Percentiles rank a stretch among this genome's conserved stretches.
Evolutionary conservation across 2,888 invertebrate species (phyloP).

Genomic region (Plusia festucae): DNA sequence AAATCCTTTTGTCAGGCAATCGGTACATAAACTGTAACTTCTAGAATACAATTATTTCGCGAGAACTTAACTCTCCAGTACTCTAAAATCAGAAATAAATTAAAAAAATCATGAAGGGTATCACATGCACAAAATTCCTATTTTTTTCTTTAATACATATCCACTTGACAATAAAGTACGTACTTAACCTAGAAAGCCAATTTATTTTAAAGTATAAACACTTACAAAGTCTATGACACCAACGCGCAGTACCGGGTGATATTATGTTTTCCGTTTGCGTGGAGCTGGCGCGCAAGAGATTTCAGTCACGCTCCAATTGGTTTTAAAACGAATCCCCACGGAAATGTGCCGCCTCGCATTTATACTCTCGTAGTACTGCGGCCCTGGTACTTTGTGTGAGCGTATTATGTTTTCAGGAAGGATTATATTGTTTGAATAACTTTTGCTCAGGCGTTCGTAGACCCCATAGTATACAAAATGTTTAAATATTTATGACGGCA

Average conservation of each 20-base stretch:
- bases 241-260: constrained; percentile 15
- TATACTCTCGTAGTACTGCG: constrained; percentile 27
- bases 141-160: neutral
- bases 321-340: constrained; percentile 53
- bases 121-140: too few species aligned
- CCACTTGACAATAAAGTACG: neutral
- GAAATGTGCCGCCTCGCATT: constrained; percentile 45
- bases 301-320: constrained; percentile 57
- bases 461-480: neutral
- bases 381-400: constrained; percentile 40
- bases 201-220: constrained; percentile 14
- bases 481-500: constrained; percentile 1
- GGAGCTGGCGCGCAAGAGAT: constrained; percentile 36
- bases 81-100: too few species aligned
- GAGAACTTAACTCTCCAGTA: neutral
- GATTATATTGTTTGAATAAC: constrained; percentile 3
- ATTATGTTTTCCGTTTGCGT: constrained; percentile 41
- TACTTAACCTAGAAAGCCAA: constrained; percentile 15
- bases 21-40: too few species aligned
- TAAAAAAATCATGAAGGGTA: too few species aligned
- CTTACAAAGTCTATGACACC: constrained; percentile 11
- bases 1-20: neutral
- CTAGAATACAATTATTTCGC: too few species aligned
- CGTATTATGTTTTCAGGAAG: constrained; percentile 6
- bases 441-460: constrained; percentile 7